These are phyloP conservation scores for Digitonthophagus gazella DNA, from an alignment of 2,888 invertebrate species.

Conservation along the genomic window DNA sequence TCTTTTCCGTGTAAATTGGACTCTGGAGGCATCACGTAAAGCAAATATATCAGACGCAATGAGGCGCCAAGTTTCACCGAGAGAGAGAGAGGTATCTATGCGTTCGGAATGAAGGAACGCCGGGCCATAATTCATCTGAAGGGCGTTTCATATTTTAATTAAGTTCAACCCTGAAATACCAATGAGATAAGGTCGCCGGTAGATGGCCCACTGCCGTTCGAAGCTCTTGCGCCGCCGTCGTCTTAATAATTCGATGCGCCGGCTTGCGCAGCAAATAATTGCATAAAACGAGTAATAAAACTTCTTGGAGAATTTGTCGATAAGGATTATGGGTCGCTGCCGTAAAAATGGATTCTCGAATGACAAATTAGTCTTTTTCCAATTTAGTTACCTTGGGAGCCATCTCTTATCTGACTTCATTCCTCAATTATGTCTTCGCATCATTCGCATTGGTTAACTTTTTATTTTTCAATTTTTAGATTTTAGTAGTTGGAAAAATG, in stretches of 20 bases:
- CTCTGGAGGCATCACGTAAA: conserved; percentile 1
- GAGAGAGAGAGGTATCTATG: neutral
- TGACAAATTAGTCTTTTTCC: neutral
- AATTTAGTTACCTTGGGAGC: neutral
- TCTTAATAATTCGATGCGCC: too few species aligned
- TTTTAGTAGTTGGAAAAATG: too few species aligned
- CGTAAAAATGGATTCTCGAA: neutral
- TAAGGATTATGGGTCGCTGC: neutral
- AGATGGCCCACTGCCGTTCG: neutral
- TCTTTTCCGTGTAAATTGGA: neutral
- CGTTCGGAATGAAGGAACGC: conserved; percentile 10
- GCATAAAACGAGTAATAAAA: neutral
- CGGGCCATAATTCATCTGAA: conserved; percentile 6
- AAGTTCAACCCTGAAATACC: conserved; percentile 10
- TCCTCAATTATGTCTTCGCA: neutral
- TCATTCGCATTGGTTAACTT: too few species aligned
- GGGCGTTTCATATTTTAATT: conserved; percentile 17
- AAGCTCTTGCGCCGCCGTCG: neutral
- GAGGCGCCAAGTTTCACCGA: conserved; percentile 8
- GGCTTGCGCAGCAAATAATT: neutral
- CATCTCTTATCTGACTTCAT: neutral
- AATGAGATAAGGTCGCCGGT: conserved; percentile 3
- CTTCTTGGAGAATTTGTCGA: neutral
- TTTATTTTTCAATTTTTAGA: too few species aligned
- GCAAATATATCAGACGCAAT: conserved; percentile 13